phyloP scores from a whole-genome alignment of 2,113 vertebrate species.

The Phyllopteryx taeniolatus region DNA sequence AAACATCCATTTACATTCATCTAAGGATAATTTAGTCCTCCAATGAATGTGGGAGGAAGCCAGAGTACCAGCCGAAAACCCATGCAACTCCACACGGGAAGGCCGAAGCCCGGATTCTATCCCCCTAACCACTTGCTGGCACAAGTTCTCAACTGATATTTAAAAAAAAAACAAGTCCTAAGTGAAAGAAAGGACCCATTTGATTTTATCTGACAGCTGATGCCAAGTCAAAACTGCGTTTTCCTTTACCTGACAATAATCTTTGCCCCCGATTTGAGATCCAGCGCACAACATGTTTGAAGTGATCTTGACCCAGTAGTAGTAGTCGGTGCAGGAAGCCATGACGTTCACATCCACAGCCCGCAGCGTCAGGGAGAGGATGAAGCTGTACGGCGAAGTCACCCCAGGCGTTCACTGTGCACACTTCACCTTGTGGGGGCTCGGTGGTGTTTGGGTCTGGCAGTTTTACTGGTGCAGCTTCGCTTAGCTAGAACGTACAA shows the following conservation, averaged over 20 bases:
- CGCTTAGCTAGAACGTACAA: slow-evolving; percentile 57
- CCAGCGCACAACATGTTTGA: slow-evolving; percentile 75
- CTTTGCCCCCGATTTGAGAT: slow-evolving; percentile 66
- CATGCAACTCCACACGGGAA: too few species aligned
- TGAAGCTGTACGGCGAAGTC: slow-evolving; percentile 53
- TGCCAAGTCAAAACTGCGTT: neutral
- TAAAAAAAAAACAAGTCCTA: neutral
- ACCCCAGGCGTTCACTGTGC: slow-evolving; percentile 77
- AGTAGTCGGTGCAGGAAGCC: slow-evolving; percentile 50
- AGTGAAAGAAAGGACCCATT: neutral
- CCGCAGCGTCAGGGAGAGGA: slow-evolving; percentile 64
- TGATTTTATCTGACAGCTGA: neutral
- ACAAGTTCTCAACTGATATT: neutral
- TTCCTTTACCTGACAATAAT: slow-evolving; percentile 73
- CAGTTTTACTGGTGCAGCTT: slow-evolving; percentile 44
- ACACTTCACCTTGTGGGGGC: neutral
- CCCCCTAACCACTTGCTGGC: too few species aligned
- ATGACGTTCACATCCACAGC: slow-evolving; percentile 63
- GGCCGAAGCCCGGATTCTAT: too few species aligned
- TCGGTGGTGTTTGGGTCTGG: neutral
- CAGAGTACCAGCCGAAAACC: too few species aligned
- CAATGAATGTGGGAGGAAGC: too few species aligned
- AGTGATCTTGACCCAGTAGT: slow-evolving; percentile 63
- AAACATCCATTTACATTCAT: too few species aligned
- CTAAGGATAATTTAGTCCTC: too few species aligned